phyloP scores from a whole-genome alignment of 35 echinoderm and acorn worm species.

The Anneissia japonica region DNA sequence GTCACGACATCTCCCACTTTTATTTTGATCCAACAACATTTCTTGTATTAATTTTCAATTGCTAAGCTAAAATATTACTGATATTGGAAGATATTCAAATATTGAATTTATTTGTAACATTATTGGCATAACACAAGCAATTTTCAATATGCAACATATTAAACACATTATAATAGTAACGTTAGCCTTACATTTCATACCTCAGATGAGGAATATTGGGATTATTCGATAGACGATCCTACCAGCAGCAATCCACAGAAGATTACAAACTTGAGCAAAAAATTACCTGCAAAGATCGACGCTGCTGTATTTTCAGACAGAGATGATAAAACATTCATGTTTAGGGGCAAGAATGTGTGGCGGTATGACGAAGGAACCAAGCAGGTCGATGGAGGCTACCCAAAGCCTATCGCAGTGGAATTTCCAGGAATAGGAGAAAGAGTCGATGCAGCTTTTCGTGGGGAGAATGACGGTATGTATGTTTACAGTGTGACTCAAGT shows the following conservation, averaged over 20 bases:
- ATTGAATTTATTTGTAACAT: too few relatives aligned
- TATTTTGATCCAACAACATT: too few relatives aligned
- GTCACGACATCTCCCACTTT: too few relatives aligned
- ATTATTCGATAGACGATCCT: neutral
- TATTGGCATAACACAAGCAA: too few relatives aligned
- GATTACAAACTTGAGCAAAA: neutral
- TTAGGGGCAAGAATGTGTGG: neutral
- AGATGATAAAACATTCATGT: neutral
- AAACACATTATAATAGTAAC: too few relatives aligned
- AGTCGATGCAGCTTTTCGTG: neutral
- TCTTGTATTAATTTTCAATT: too few relatives aligned
- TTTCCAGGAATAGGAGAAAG: neutral
- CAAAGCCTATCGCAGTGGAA: neutral
- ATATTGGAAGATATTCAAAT: too few relatives aligned
- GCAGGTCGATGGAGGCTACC: neutral
- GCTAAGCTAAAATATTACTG: too few relatives aligned
- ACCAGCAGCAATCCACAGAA: neutral
- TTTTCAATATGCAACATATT: too few relatives aligned
- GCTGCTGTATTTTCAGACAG: neutral
- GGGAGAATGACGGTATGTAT: too few relatives aligned
- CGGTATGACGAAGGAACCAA: neutral
- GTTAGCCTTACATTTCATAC: too few relatives aligned
- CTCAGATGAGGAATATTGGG: neutral
- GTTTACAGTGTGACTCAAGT: too few relatives aligned
- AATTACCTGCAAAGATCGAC: neutral